Evolutionary conservation across 2,888 invertebrate species (phyloP).

Genomic region (Scaptomyza polygonia): DNA sequence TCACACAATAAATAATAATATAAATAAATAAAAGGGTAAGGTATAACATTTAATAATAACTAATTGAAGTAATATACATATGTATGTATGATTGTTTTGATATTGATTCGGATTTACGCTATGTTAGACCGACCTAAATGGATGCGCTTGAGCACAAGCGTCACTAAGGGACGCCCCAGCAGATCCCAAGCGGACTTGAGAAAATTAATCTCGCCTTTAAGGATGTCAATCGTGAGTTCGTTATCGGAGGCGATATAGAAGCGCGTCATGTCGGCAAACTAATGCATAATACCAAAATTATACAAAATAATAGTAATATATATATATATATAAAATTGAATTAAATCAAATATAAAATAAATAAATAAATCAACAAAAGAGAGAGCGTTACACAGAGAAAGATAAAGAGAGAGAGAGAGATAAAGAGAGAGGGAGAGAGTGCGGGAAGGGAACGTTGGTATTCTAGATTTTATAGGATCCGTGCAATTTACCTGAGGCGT

Average conservation of each 20-base stretch:
- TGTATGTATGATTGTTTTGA: background rate
- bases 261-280: conserved; percentile 98
- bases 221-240: conserved; percentile 98
- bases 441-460: conserved; percentile 3
- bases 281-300: conserved; percentile 80
- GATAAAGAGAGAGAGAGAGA: conserved; percentile 7
- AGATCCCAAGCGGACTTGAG: conserved; percentile 99
- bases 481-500: conserved; percentile 94
- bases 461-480: conserved; percentile 10
- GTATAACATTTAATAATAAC: conserved; percentile 7
- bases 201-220: conserved; percentile 98
- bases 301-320: conserved; percentile 43
- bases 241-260: conserved; percentile 99
- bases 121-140: conserved; percentile 90
- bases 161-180: conserved; percentile 97
- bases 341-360: conserved; percentile 3
- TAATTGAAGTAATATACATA: conserved; percentile 11
- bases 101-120: background rate
- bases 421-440: conserved; percentile 9
- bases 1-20: conserved; percentile 17
- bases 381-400: conserved; percentile 3
- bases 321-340: conserved; percentile 9
- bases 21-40: conserved; percentile 5
- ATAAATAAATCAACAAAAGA: conserved; percentile 19
- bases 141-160: conserved; percentile 93